Evolutionary conservation across 2,797 vertebrate species (phyloP).

Genomic region (Spatula clypeata): DNA sequence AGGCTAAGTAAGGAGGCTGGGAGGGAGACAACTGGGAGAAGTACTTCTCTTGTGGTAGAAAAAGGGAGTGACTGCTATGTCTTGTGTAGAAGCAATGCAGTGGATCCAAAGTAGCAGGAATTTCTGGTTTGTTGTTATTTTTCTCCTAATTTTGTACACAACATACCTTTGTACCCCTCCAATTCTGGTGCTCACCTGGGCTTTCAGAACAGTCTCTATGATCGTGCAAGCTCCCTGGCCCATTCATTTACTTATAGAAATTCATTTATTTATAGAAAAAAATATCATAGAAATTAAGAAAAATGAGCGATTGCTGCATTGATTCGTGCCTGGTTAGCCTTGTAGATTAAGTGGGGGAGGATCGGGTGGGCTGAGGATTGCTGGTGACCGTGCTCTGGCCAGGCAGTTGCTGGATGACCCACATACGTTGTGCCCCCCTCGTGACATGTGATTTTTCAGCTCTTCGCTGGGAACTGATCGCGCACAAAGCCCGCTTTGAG

Average conservation of each 20-base stretch:
- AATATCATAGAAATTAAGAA: neutral
- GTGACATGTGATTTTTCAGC: conserved; percentile 40
- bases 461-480: conserved; percentile 16
- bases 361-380: conserved; percentile 22
- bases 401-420: conserved; percentile 59
- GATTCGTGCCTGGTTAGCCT: neutral
- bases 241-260: neutral
- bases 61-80: neutral
- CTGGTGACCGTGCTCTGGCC: neutral
- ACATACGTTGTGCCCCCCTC: conserved; percentile 40
- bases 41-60: rapidly evolving
- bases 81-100: neutral
- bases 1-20: neutral
- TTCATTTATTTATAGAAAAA: no score
- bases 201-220: neutral
- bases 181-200: neutral
- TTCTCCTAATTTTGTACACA: neutral
- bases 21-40: neutral
- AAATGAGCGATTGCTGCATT: neutral
- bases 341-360: conserved; percentile 10
- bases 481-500: conserved; percentile 58
- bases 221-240: rapidly evolving
- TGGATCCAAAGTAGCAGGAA: neutral
- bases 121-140: neutral
- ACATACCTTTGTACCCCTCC: neutral